These are phyloP conservation scores for Lepus townsendii DNA, from an alignment of 2,797 vertebrate species.

Conservation along the genomic window DNA sequence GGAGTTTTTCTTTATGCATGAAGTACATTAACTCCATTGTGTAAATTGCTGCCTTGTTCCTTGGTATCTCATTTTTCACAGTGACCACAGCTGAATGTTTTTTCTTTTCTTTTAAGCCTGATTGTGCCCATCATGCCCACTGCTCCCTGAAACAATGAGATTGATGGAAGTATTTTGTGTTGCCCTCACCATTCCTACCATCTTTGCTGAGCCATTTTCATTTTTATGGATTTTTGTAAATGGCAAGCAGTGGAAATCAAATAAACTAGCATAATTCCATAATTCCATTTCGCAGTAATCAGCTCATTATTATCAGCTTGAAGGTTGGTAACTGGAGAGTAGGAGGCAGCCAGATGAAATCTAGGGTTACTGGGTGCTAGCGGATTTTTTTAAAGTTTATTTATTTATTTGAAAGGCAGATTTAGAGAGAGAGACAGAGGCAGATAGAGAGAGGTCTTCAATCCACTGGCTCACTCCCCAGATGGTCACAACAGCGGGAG, in stretches of 20 bases:
- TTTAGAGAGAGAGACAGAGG: too few species aligned
- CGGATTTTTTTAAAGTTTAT: background rate
- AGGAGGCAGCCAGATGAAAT: constrained; percentile 70
- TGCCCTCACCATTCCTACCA: constrained; percentile 69
- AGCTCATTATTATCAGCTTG: constrained; percentile 77
- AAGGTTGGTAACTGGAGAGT: constrained; percentile 63
- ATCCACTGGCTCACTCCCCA: too few species aligned
- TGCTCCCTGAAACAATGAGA: constrained; percentile 79
- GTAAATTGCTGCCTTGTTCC: constrained; percentile 73
- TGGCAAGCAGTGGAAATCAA: constrained; percentile 82
- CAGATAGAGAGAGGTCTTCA: too few species aligned
- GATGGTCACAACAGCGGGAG: too few species aligned
- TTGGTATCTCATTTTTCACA: constrained; percentile 74
- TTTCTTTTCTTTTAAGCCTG: constrained; percentile 78
- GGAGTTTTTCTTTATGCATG: constrained; percentile 38
- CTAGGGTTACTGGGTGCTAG: constrained; percentile 17
- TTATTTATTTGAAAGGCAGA: too few species aligned
- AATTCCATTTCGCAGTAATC: constrained; percentile 79
- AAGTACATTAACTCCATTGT: constrained; percentile 69
- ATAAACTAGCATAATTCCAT: constrained; percentile 79
- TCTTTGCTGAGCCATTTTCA: constrained; percentile 73
- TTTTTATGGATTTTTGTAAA: constrained; percentile 80
- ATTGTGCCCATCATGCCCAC: constrained; percentile 35
- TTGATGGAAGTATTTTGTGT: constrained; percentile 79
- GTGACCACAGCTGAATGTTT: constrained; percentile 72